These are phyloP conservation scores for Psococerastis gibbosa DNA, from an alignment of 2,888 invertebrate species.

Conservation along the genomic window DNA sequence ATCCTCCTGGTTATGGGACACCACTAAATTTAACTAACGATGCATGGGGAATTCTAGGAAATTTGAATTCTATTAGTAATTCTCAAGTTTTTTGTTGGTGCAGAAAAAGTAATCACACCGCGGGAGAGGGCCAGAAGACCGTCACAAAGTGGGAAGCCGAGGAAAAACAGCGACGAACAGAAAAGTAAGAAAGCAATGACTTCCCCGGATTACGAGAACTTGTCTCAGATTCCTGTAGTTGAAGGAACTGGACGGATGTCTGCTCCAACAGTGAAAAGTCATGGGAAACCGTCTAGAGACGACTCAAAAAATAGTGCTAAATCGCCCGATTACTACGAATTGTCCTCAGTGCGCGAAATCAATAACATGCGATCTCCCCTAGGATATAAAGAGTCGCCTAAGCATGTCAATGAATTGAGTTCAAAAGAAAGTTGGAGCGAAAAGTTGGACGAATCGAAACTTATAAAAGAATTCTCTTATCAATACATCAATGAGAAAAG, in stretches of 20 bases:
- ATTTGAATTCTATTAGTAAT: too few relatives aligned
- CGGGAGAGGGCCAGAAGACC: constrained; percentile 13
- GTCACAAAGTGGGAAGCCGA: constrained; percentile 12
- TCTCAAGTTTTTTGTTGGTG: constrained; percentile 12
- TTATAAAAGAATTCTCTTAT: constrained; percentile 27
- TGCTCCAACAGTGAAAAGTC: neutral
- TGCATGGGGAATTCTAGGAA: too few relatives aligned
- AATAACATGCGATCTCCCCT: constrained; percentile 15
- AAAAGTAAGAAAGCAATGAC: neutral
- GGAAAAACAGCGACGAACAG: constrained; percentile 11
- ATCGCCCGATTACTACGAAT: constrained; percentile 22
- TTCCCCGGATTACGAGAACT: constrained; percentile 15
- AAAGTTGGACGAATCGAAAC: constrained; percentile 24
- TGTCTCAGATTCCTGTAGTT: neutral
- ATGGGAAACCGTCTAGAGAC: neutral
- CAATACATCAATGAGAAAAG: constrained; percentile 23
- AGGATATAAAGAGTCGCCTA: neutral
- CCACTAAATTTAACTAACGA: too few relatives aligned
- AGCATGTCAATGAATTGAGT: constrained; percentile 11
- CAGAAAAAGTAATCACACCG: constrained; percentile 13
- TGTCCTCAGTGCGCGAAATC: constrained; percentile 24
- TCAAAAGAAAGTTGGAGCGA: constrained; percentile 22
- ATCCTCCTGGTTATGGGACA: too few relatives aligned
- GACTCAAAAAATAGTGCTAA: constrained; percentile 16
- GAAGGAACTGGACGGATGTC: constrained; percentile 2